These are phyloP conservation scores for Amaurobius ferox DNA, from an alignment of 2,888 invertebrate species.

Conservation along the genomic window DNA sequence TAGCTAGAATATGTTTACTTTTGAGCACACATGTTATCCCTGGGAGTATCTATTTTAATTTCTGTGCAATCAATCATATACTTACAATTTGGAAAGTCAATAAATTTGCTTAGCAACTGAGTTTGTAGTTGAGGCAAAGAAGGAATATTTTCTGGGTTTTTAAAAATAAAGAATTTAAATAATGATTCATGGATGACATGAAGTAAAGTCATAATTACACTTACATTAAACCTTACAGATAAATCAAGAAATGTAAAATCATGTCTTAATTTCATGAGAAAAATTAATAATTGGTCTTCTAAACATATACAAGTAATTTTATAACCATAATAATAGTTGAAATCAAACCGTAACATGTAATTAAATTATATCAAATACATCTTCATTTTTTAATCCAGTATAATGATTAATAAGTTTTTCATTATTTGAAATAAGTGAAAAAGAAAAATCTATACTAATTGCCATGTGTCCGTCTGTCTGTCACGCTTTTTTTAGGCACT, in stretches of 20 bases:
- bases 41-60: neutral
- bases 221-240: neutral
- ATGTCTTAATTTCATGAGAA: neutral
- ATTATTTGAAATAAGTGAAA: neutral
- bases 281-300: constrained; percentile 3
- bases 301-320: neutral
- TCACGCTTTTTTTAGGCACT: too few species aligned
- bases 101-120: neutral
- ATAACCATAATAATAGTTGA: neutral
- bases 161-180: neutral
- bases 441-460: neutral
- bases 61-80: constrained; percentile 9
- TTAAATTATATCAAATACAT: neutral
- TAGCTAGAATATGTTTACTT: neutral
- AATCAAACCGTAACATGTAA: neutral
- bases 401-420: neutral
- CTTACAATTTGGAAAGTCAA: neutral
- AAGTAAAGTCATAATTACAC: neutral
- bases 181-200: constrained; percentile 14
- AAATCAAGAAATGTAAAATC: constrained; percentile 4
- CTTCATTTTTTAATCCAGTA: constrained; percentile 4
- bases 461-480: too few species aligned
- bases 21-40: neutral
- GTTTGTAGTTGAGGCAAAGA: neutral
- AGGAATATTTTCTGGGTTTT: neutral